Percentiles rank a stretch among this genome's conserved stretches.
Conservation (phyloP, 2,113 vertebrate genomes). For the Chrysemys picta region DNA sequence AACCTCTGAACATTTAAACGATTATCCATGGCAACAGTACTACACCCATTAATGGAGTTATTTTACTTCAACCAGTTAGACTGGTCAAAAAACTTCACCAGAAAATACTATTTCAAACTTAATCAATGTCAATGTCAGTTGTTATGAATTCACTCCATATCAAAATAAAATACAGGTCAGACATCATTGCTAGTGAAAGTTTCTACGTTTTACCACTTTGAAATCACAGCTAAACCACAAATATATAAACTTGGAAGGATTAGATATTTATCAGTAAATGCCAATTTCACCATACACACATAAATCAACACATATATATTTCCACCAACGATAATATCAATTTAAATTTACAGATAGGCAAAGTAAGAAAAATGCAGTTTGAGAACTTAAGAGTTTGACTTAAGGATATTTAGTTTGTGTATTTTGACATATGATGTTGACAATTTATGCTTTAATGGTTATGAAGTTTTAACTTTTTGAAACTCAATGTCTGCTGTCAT, state of each 20-base stretch:
- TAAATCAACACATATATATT: fast-evolving
- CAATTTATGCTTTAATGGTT: neutral
- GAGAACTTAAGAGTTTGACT: neutral
- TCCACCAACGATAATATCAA: neutral
- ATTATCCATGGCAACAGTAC: neutral
- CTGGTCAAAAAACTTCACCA: neutral
- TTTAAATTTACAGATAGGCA: neutral
- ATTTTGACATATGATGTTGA: neutral
- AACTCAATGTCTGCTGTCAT: neutral
- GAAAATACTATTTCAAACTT: neutral
- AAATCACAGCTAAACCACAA: neutral
- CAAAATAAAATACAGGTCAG: slow-evolving; percentile 23
- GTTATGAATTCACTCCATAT: neutral
- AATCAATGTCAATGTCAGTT: neutral
- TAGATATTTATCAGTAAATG: neutral
- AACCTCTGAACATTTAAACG: neutral
- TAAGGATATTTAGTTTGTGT: neutral
- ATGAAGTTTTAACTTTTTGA: neutral
- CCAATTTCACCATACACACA: fast-evolving
- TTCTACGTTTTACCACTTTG: slow-evolving; percentile 4
- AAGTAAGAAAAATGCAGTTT: neutral
- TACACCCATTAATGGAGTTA: neutral
- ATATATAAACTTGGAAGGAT: neutral
- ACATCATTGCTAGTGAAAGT: neutral
- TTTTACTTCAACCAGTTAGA: neutral